Base-by-base conservation (phyloP, 1,140 invertebrate species). In the Sminthurinus signatus region DNA sequence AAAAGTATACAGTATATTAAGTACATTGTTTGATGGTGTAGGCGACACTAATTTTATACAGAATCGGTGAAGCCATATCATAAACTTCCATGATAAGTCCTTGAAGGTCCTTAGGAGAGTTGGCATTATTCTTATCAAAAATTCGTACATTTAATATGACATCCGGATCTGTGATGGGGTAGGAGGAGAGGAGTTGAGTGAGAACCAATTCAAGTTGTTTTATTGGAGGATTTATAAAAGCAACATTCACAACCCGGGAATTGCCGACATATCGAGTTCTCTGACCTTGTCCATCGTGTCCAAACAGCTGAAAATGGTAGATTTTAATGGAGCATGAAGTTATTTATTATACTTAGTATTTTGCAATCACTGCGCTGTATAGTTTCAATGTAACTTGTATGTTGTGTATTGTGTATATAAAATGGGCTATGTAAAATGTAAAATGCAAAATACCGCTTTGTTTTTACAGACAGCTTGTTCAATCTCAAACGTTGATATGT, bases 51-150 rank as follows among this genome's bases (percentile, higher is more conserved):
- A 65, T 44, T 29, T 63, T 67, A 51, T 52, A 63, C 14, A 72
- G 44, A 25, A 46, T 28, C 4, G 57, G 48, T 19, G 70, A 67
- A 21, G 64, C 67, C 28, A 67, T 36, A 42, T 72, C 70, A 8
- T 59, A 43, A 14, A 65, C 50, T 65, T 72, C 70, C 70, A 72
- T 72, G 14, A 60, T 19, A 2, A 72, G 50, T 19, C 67, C 70
- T 36, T 69, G 62, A 4, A 72, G 42, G 12, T 32, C 62, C 51
- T 57, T 21, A 19, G 59, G 36, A 29, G 60, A 36, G n/a, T n/a
- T n/a, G 2, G 59, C 25, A 12, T 52, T 29, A 17, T 50, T 46
- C 2, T 65, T 64, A 48, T 65, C 56, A 58, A 46, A 71, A 21
- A 71, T 62, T 23, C 43, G n/a, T 27, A 71, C 64, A 27, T 71